phyloP scores from a whole-genome alignment of 2,113 vertebrate species.

The Mastomys coucha region DNA sequence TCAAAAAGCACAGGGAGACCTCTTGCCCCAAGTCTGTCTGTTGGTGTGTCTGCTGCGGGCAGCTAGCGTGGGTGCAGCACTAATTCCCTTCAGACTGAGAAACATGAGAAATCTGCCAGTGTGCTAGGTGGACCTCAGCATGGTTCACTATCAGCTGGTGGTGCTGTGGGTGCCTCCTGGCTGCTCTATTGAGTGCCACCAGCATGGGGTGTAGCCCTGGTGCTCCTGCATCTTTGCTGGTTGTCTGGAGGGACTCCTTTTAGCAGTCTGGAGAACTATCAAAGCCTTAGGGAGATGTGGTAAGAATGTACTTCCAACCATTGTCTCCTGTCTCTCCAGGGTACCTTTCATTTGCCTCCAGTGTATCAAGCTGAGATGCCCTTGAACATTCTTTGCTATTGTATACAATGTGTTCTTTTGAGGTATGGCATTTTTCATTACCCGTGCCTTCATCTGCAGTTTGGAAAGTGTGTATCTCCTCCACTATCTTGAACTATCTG shows the following conservation, averaged over 20 bases:
- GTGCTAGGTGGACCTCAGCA: constrained; percentile 92
- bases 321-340: constrained; percentile 93
- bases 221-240: constrained; percentile 93
- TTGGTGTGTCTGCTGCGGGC: constrained; percentile 68
- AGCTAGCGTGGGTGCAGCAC: constrained; percentile 53
- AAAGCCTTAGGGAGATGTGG: constrained; percentile 92
- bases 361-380: constrained; percentile 93
- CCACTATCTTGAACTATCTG: constrained; percentile 91
- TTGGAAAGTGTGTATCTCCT: constrained; percentile 91
- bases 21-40: constrained; percentile 71
- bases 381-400: constrained; percentile 92
- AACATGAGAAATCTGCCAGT: constrained; percentile 92
- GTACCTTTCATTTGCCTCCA: constrained; percentile 92
- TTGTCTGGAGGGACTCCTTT: constrained; percentile 91
- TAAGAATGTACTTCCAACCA: constrained; percentile 87
- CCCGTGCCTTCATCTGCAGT: constrained; percentile 83
- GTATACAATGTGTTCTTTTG: constrained; percentile 93
- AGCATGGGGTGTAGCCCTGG: constrained; percentile 84
- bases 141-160: constrained; percentile 90
- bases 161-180: constrained; percentile 82
- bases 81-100: constrained; percentile 86
- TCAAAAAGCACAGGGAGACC: constrained; percentile 82
- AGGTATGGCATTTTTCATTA: constrained; percentile 94
- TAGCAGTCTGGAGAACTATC: constrained; percentile 92
- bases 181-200: constrained; percentile 89